Evolutionary conservation across 2,797 vertebrate genomes (phyloP), one percentile per base, ranked within the genome.

Genomic region (Neosilurus mollespiculum): DNA sequence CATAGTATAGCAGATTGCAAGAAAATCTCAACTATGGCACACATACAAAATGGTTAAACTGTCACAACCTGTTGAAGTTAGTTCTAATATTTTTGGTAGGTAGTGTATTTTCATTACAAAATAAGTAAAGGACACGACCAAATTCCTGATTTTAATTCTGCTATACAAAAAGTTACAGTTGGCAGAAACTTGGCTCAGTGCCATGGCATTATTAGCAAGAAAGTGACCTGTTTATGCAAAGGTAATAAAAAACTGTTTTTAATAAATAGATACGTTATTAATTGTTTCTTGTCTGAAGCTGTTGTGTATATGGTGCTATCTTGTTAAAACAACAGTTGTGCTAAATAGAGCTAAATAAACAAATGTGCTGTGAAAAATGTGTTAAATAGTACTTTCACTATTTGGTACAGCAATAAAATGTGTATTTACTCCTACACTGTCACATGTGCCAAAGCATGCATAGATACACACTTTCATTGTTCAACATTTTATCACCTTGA

Each of bases 401-500:
- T 26, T 54, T 76, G 37, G 43, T 54, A 61, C 15, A 34, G 26
- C 26, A 75, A 16, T 75, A 53, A 80, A 75, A 77, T 22, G 64
- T 70, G 58, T 71, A 56, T 51, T 59, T 56, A 53, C 20, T 76
- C 71, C 9, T 58, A 15, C 24, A 71, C 37, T 70, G 51, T 56
- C 12, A 53, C 64, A 78, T 67, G 4, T 71, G 59, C 59, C 59
- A 78, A 64, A 62, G 62, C 58, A 24, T 51, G 34, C 20, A 15
- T 12, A 77, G 20, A 20, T 12, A 54, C 22, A 81, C 75, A 76
- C n/a, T 58, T 43, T 30, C 14, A 80, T 34, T 76, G 9, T 54
- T 18, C n/a, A 65, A 73, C 34, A 72, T 69, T 66, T 73, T 70
- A 58, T 66, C 84, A 77, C 78, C 80, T 87, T 62, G 22, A 78